Conservation (phyloP, 2,113 vertebrate genomes). For the Sceloporus undulatus region DNA sequence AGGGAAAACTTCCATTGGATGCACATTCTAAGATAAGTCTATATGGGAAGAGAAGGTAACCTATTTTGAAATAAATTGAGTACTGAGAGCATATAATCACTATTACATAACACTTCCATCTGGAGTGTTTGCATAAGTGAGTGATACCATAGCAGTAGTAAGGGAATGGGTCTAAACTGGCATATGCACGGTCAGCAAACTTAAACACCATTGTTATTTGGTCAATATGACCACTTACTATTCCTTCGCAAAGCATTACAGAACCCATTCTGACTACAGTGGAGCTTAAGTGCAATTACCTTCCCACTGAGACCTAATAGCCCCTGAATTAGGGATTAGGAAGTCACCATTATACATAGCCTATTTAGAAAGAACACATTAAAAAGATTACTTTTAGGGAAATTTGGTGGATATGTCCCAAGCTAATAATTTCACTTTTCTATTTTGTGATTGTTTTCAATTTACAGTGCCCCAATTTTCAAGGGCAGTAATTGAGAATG, state of each 20-base stretch:
- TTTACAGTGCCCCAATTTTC: background rate
- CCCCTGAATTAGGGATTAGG: background rate
- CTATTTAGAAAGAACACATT: background rate
- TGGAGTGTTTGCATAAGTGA: background rate
- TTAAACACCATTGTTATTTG: background rate
- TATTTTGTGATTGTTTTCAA: background rate
- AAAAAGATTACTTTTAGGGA: background rate
- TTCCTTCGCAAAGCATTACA: background rate
- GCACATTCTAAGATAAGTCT: background rate
- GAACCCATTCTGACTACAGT: background rate
- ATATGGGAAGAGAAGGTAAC: background rate
- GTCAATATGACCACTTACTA: background rate
- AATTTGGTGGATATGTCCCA: background rate
- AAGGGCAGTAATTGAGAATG: background rate
- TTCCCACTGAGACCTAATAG: background rate
- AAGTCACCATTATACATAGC: background rate
- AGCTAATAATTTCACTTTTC: background rate
- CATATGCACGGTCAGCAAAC: background rate
- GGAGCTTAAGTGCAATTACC: background rate
- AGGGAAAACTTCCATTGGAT: background rate
- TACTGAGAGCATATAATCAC: background rate
- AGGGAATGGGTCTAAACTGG: background rate
- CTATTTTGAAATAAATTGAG: too few relatives aligned
- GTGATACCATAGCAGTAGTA: background rate
- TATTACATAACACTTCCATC: background rate